Base-by-base conservation (phyloP, 1,140 invertebrate genomes). In the Rhynchophorus ferrugineus region DNA sequence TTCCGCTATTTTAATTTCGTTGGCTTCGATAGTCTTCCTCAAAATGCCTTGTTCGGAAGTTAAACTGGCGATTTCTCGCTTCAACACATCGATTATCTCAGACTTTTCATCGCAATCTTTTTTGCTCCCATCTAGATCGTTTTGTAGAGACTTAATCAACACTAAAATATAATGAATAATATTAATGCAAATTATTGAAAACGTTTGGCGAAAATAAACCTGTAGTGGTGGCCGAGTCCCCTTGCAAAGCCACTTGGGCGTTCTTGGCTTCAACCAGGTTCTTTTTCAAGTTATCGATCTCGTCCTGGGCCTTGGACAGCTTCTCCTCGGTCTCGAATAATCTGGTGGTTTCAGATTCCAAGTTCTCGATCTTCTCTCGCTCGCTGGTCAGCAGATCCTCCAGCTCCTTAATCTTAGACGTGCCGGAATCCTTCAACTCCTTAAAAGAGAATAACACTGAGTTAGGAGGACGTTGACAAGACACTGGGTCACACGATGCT, bases 261-360 rank as follows among this genome's bases (percentile, higher is more conserved):
- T 37, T 59, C 18, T 39, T 44, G 14, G 58, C 39, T 44, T 52
- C 58, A 57, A 58, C 57, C 47, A 51, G 42, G 39, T 61, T 56
- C 46, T 52, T 55, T 45, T 49, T 58, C 7, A 67, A 44, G 22
- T 17, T 48, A 47, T 63, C 67, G 16, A 70, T 45, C 52, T 75
- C 69, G 24, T 67, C 67, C 36, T 70, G 66, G 47, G 73, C 56
- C 53, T 69, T 70, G 0, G 71, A 57, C 11, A 78, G 60, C 58
- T 71, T 70, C 61, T 79, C 76, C 55, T 78, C 76, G 2, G 72
- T 60, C 62, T 80, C 76, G 39, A 78, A 77, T n/a, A 76, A 58
- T 55, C 73, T 75, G 33, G 69, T 72, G n/a, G 67, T 71, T 35
- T 78, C 75, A 44, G 60, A 60, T 64, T 80, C 77, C 0, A 76